Evolutionary conservation across 2,888 invertebrate genomes (phyloP), one percentile per base, ranked within the genome.

Genomic region (Masnerella sp.): DNA sequence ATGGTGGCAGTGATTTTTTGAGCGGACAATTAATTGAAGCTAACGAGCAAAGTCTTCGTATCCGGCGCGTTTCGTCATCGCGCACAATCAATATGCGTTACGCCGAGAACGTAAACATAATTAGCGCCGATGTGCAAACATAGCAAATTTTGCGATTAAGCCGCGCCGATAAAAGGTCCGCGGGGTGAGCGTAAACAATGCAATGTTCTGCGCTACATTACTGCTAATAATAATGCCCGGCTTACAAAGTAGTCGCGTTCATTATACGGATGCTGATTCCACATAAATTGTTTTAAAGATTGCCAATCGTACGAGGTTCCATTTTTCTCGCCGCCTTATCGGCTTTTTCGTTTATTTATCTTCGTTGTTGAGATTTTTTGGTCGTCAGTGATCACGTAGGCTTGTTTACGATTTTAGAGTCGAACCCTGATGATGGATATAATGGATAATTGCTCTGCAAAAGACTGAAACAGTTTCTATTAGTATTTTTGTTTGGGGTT

Each of bases 51-150:
- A 72, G 70, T 75, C 70, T 74, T 51, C 36, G 59, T 18, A 22
- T 34, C 45, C 36, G 64, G 54, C 62, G 43, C 51, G 45, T 76
- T 68, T 74, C 62, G 51, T 62, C 72, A 72, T 74, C 69, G 59
- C 17, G 36, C 30, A 36, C 49, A 72, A 69, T 77, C 70, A 68
- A 67, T 71, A 54, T 56, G 59, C 65, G 54, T 25, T 54, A 25
- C 51, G 70, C 38, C 73, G 70, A 47, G 75, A 72, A 62, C 47
- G 75, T 65, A 74, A 65, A 74, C 74, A 70, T 74, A 74, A 74
- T 74, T 74, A 74, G 74, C 67, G 62, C 32, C 36, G 34, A 70
- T 74, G 65, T 74, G 65, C 74, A 74, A 74, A 74, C 70, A 70
- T 70, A 58, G 74, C 70, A 70, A 69, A 74, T 70, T 74, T 74